Evolutionary conservation across 2,113 vertebrate species (phyloP).

Genomic region (Lophura nycthemera): DNA sequence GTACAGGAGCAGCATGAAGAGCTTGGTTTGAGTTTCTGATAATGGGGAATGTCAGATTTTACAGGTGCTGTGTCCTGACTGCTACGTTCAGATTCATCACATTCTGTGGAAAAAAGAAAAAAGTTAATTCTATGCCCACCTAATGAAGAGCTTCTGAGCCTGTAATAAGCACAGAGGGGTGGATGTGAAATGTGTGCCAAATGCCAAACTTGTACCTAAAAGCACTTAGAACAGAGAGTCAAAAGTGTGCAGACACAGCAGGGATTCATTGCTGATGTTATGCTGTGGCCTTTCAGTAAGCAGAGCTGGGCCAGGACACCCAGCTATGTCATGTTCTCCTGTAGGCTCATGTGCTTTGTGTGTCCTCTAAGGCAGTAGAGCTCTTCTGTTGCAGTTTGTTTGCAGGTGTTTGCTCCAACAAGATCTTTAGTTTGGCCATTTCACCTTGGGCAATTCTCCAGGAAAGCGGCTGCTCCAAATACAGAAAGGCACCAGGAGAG

Average conservation of each 20-base stretch:
- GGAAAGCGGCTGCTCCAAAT: not conserved
- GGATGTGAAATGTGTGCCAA: not conserved
- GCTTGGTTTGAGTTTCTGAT: not conserved
- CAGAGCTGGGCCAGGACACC: not conserved
- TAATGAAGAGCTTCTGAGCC: not conserved
- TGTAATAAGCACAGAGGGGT: not conserved
- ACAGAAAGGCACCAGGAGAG: not conserved
- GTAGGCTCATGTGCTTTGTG: not conserved
- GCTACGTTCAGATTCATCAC: not conserved
- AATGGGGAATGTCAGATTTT: not conserved
- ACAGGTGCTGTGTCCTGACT: not conserved
- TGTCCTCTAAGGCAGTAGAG: not conserved
- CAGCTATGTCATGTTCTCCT: not conserved
- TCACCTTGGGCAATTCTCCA: not conserved
- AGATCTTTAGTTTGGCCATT: not conserved
- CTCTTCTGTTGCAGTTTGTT: not conserved
- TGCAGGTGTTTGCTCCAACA: not conserved
- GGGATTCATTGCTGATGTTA: not conserved
- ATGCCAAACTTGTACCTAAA: not conserved
- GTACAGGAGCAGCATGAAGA: not conserved
- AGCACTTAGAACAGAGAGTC: fast-evolving
- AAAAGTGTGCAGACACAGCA: not conserved
- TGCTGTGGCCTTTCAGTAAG: not conserved
- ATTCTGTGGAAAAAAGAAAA: not conserved
- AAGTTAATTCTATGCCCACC: not conserved